A percentile compares a stretch with the other conserved stretches of the same genome.
Conservation (phyloP, 2,113 vertebrate species). For the Cromileptes altivelis region DNA sequence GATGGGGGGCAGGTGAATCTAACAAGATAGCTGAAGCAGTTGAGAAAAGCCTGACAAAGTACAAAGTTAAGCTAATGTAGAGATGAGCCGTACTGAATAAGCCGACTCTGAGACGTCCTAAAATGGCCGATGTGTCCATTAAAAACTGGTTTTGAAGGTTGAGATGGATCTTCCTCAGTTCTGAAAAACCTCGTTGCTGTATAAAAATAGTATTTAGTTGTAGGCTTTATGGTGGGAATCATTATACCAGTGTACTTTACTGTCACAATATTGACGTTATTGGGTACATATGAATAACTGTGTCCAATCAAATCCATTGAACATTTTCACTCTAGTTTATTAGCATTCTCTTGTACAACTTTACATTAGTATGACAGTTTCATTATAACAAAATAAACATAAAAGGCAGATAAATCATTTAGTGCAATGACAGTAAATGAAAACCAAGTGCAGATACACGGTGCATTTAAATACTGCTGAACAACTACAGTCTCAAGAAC, state of each 20-base stretch:
- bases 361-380: slow-evolving; percentile 68
- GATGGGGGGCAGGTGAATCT: background rate
- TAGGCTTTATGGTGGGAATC: background rate
- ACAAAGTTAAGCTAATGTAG: background rate
- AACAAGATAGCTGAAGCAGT: background rate
- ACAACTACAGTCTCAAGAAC: slow-evolving; percentile 26
- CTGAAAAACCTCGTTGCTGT: background rate
- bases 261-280: too few relatives aligned
- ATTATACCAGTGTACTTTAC: background rate
- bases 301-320: background rate
- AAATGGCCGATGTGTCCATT: background rate
- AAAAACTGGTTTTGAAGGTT: background rate
- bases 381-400: slow-evolving; percentile 65
- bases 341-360: slow-evolving; percentile 72
- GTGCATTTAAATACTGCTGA: slow-evolving; percentile 43
- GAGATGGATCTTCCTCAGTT: too few relatives aligned
- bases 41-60: background rate
- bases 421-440: slow-evolving; percentile 72
- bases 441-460: slow-evolving; percentile 60
- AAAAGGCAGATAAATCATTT: slow-evolving; percentile 71
- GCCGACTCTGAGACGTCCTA: background rate
- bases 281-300: background rate
- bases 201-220: background rate
- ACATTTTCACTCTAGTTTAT: slow-evolving; percentile 69
- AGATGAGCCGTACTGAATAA: background rate